Conservation (phyloP, 2,888 invertebrate species). For the Eupithecia subumbrata region DNA sequence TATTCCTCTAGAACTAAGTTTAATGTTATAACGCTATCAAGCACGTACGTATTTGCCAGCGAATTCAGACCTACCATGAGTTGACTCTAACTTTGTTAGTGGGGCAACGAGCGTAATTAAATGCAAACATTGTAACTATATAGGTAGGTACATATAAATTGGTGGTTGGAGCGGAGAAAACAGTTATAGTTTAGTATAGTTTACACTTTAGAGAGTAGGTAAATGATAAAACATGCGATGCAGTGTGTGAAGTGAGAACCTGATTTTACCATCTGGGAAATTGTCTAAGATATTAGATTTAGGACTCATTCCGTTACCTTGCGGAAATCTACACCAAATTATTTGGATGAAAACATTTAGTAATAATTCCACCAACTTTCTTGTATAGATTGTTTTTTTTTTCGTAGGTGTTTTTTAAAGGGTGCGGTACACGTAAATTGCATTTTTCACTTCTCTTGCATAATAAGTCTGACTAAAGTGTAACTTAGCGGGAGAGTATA, state of each 20-base stretch:
- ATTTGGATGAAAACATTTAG: no score
- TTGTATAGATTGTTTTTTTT: no score
- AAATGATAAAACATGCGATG: neutral
- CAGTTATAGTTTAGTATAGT: neutral
- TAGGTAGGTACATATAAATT: neutral
- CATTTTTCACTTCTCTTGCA: no score
- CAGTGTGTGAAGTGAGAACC: neutral
- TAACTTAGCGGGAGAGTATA: no score
- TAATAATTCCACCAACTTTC: no score
- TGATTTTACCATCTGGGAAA: no score
- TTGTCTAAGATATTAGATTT: no score
- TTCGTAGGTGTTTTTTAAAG: no score
- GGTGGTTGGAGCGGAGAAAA: neutral
- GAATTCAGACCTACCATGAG: constrained; percentile 14
- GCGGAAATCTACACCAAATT: no score
- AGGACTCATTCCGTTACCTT: no score
- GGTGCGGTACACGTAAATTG: no score
- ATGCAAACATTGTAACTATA: constrained; percentile 19
- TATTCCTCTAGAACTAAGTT: neutral
- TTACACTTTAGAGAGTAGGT: neutral
- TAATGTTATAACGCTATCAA: constrained; percentile 10
- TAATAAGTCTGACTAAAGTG: no score
- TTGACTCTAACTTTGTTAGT: constrained; percentile 31
- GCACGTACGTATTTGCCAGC: constrained; percentile 12
- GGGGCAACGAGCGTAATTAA: constrained; percentile 38